Evolutionary conservation across 2,888 invertebrate species (phyloP).

Genomic region (Cataglyphis rosenhaueri): DNA sequence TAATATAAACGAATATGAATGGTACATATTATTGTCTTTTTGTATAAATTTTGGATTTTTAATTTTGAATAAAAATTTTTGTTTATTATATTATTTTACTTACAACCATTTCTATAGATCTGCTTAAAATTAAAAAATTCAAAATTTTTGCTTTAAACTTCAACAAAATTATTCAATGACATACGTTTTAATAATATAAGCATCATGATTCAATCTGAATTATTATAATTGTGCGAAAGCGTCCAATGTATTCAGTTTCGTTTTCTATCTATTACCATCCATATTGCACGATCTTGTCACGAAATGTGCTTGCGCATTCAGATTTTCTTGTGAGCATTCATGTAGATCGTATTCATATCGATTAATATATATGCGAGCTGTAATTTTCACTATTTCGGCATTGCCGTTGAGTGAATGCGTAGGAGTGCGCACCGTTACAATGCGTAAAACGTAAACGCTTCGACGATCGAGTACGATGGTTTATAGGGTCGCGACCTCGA

Average conservation of each 20-base stretch:
- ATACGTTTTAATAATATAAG: neutral
- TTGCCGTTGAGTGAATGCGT: constrained; percentile 66
- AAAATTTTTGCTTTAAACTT: neutral
- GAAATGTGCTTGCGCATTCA: constrained; percentile 40
- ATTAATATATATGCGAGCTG: constrained; percentile 72
- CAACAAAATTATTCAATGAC: neutral
- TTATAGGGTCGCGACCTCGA: constrained; percentile 53
- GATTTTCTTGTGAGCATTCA: constrained; percentile 57
- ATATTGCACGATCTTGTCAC: constrained; percentile 60
- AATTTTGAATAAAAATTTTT: no score
- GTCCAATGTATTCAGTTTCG: constrained; percentile 13
- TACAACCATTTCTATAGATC: neutral
- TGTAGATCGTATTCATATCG: constrained; percentile 42
- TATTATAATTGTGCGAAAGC: constrained; percentile 37
- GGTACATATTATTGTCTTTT: neutral
- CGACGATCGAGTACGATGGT: constrained; percentile 45
- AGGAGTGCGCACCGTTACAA: constrained; percentile 73
- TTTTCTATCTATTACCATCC: constrained; percentile 46
- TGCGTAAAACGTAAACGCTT: constrained; percentile 69
- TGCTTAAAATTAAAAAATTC: neutral
- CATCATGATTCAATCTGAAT: constrained; percentile 16
- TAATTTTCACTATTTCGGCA: constrained; percentile 66
- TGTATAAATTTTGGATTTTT: no score
- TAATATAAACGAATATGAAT: neutral
- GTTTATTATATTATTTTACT: no score